Base-by-base conservation (phyloP, 2,888 invertebrate species). In the Callyntrura sp. region DNA sequence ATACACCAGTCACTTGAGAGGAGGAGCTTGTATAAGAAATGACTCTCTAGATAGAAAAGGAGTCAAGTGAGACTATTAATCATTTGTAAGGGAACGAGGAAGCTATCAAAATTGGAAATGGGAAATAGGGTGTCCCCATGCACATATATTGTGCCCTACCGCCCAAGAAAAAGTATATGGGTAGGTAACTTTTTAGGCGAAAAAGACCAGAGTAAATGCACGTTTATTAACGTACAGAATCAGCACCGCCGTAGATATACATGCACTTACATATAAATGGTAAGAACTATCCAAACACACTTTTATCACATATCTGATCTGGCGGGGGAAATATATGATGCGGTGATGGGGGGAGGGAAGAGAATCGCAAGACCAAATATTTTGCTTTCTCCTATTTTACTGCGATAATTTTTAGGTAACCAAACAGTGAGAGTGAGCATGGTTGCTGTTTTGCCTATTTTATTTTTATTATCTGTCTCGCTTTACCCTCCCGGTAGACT, bases 61-160 rank as follows among this genome's bases (percentile, higher is more conserved):
- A 78, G 85, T 85, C 85, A 85, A 85, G 73, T 73, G 85, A 73
- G 85, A 85, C 85, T 85, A 85, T 85, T 85, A 85, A 85, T 85
- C 85, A 85, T 85, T 85, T 68, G 51, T 35, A 23, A 48, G 51
- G 28, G 55, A 48, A 55, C 20, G 23, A 55, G 70, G 51, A 62
- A 57, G 60, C 60, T 85, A 85, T 78, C 78, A 85, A 60, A 85
- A 85, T 85, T 85, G 60, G 62, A 78, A 85, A 62, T 45, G 78
- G 85, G 62, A 85, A 73, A 85, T 73, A 70, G 68, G 28, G 17
- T 51, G 68, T 84, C 70, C 70, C 84, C 35, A 20, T 84, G 70
- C 70, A 70, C 70, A 84, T 84, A n/a, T n/a, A 70, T 84, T 84
- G 68, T 70, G 70, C 20, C 17, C 25, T 20, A 43, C 51, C 25